Base-by-base conservation (phyloP, 2,113 vertebrate species). In the Rhinichthys klamathensis region DNA sequence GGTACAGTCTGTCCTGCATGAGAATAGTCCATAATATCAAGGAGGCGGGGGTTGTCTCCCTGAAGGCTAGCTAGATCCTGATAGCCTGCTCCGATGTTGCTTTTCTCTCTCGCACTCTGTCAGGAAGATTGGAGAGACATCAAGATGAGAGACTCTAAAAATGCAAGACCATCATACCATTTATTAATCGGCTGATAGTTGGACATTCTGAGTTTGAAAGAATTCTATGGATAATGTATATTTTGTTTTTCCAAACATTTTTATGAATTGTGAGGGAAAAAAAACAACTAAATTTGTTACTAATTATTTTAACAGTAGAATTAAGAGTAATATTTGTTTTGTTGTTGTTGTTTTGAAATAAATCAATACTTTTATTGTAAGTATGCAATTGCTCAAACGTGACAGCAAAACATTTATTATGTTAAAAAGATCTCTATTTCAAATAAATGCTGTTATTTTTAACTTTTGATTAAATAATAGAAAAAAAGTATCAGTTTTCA, bases 21-120 rank as follows among this genome's bases (percentile, higher is more conserved):
- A 80, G 77, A 88, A 88, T 87, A 89, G 89, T 89, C 88, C 88
- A 87, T 92, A 88, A 91, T 90, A 92, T 93, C 91, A 90, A 16
- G 86, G 89, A 88, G 90, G 90, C 87, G 87, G 87, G 87, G 89
- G 88, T 90, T 89, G 85, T 89, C 88, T 92, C 90, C 90, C 90
- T 16, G 84, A 89, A 90, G 92, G 88, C 74, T 32, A 32, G 49
- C 65, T 54, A 70, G 46, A 56, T 82, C 32, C 30, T 38, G 30
- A 35, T 54, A 25, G 41, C 38, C 82, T 61, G 87, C 83, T 89
- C 73, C 87, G 82, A 83, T 90, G 89, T 89, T 86, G 80, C 46
- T 89, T 88, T 88, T 91, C 60, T 60, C 80, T 77, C 67, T 56
- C 1, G 6, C 61, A 51, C 16, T 58, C 25, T 49, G 44, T 72